These are phyloP conservation scores for Heterocephalus glaber DNA, from an alignment of 2,113 vertebrate species.

Conservation along the genomic window DNA sequence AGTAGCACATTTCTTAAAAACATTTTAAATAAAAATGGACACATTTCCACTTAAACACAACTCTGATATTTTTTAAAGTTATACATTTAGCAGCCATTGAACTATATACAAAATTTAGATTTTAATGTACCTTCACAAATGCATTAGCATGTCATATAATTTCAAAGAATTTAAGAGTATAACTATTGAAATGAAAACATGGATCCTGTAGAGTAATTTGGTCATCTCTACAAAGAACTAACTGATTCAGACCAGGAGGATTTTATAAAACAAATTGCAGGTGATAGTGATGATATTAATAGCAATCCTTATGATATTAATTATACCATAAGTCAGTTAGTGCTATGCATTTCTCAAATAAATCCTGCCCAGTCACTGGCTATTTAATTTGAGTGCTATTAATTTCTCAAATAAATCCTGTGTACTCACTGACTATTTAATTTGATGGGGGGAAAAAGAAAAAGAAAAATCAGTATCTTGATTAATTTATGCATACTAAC, in stretches of 20 bases:
- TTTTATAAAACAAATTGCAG: constrained; percentile 75
- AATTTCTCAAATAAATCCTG: constrained; percentile 16
- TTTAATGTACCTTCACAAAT: constrained; percentile 74
- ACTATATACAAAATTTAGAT: constrained; percentile 55
- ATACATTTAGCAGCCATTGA: constrained; percentile 58
- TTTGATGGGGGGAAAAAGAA: not conserved
- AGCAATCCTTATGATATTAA: constrained; percentile 62
- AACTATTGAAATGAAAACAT: constrained; percentile 71
- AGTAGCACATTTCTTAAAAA: constrained; percentile 3
- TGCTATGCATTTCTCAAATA: constrained; percentile 32
- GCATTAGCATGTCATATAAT: constrained; percentile 50
- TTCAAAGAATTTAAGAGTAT: constrained; percentile 56
- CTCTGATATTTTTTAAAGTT: constrained; percentile 32
- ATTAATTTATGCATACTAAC: not conserved
- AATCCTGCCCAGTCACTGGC: not conserved
- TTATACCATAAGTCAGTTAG: constrained; percentile 43
- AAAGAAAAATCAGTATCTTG: constrained; percentile 25
- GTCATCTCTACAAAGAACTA: constrained; percentile 67
- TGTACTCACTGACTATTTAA: not conserved
- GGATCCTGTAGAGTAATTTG: constrained; percentile 66
- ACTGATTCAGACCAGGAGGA: constrained; percentile 62
- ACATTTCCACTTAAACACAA: not conserved
- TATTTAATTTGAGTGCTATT: too few relatives aligned
- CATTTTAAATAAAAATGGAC: not conserved
- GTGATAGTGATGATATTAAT: constrained; percentile 66